phyloP scores from a whole-genome alignment of 2,888 invertebrate genomes.

The Aricia artaxerxes region DNA sequence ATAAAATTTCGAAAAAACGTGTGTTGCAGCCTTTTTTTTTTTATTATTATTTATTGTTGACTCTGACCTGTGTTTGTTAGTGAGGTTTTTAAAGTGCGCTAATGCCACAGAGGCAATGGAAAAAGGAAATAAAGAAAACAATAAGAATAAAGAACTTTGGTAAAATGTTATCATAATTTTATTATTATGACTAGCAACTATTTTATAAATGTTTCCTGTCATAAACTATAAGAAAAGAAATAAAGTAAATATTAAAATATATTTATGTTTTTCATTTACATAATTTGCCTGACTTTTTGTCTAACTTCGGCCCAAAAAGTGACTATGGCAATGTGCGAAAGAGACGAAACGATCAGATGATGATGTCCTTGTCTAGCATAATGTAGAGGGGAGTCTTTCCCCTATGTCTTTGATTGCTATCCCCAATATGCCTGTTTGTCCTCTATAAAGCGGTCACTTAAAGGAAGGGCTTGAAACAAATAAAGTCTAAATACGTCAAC shows the following conservation, averaged over 20 bases:
- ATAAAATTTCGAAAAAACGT: background rate
- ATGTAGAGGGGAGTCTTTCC: background rate
- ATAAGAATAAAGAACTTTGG: constrained; percentile 57
- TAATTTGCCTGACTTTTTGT: background rate
- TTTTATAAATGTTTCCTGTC: constrained; percentile 78
- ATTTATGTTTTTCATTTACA: constrained; percentile 32
- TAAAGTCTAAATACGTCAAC: background rate
- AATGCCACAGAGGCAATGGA: constrained; percentile 49
- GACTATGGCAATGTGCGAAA: background rate
- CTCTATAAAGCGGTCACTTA: background rate
- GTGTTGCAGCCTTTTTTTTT: background rate
- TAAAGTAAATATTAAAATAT: constrained; percentile 67
- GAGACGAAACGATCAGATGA: background rate
- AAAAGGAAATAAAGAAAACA: constrained; percentile 46
- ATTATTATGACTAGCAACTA: constrained; percentile 74
- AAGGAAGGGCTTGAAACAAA: background rate
- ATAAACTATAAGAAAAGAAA: constrained; percentile 68
- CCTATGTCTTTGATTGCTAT: background rate
- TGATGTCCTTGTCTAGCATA: background rate
- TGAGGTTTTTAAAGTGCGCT: background rate
- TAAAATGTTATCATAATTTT: constrained; percentile 72
- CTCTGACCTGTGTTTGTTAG: constrained; percentile 8
- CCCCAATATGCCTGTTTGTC: background rate
- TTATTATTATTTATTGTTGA: background rate
- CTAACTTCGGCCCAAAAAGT: background rate